A percentile compares a stretch with the other conserved stretches of the same genome.
phyloP scores from a whole-genome alignment of 2,113 vertebrate species.

The Siniperca knerii region DNA sequence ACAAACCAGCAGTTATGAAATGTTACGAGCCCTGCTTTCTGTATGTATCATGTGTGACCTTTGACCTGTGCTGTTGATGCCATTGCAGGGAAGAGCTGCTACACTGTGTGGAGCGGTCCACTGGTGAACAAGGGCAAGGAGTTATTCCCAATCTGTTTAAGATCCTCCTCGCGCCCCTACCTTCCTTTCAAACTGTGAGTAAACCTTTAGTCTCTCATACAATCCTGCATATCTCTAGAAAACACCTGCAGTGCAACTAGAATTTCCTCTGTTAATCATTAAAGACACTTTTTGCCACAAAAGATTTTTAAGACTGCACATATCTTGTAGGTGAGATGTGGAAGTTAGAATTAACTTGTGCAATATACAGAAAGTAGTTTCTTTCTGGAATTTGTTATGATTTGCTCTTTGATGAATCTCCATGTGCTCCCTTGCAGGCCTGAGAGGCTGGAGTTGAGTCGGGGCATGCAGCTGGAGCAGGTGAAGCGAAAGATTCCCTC shows the following conservation, averaged over 20 bases:
- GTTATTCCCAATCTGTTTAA: constrained; percentile 90
- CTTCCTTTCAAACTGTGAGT: constrained; percentile 96
- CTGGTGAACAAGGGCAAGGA: constrained; percentile 92
- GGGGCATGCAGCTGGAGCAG: constrained; percentile 90
- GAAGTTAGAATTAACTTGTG: background rate
- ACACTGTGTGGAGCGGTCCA: constrained; percentile 94
- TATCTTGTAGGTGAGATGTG: background rate
- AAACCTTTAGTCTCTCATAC: background rate
- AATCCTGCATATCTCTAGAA: background rate
- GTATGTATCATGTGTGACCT: constrained; percentile 1
- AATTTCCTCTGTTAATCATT: constrained; percentile 39
- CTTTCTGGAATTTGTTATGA: background rate
- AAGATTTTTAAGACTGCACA: background rate
- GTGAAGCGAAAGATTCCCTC: constrained; percentile 91
- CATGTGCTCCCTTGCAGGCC: constrained; percentile 79
- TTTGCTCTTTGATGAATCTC: background rate
- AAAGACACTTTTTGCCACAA: background rate
- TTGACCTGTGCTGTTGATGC: constrained; percentile 30
- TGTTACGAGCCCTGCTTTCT: background rate
- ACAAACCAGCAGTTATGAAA: background rate
- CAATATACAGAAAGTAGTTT: background rate
- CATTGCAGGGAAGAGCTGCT: constrained; percentile 86
- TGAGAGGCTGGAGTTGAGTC: constrained; percentile 92
- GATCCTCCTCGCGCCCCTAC: constrained; percentile 86
- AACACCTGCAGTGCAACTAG: background rate